Conservation (phyloP, 2,113 vertebrate species). For the Zosterops borbonicus region DNA sequence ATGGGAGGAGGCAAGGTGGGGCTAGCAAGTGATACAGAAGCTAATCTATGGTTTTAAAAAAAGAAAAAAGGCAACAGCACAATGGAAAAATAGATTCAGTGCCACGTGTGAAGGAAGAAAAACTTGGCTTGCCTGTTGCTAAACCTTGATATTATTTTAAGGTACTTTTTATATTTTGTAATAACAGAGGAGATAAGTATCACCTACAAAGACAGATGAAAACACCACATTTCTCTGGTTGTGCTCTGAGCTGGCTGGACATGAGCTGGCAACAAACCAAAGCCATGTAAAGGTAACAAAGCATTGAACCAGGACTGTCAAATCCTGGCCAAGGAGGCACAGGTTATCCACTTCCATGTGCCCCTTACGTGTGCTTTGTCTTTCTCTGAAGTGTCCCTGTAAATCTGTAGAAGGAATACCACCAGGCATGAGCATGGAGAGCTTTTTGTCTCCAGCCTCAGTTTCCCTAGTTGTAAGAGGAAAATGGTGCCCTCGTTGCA, state of each 20-base stretch:
- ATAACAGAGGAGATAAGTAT: not conserved
- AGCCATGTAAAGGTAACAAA: not conserved
- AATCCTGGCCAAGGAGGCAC: not conserved
- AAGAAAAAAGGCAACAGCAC: not conserved
- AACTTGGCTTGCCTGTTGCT: not conserved
- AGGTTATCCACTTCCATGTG: not conserved
- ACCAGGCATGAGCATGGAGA: rapidly evolving
- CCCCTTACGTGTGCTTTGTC: not conserved
- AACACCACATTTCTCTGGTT: not conserved
- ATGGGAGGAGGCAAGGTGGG: constrained; percentile 39
- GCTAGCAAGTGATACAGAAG: constrained; percentile 29
- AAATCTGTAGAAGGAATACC: not conserved
- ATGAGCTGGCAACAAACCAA: rapidly evolving
- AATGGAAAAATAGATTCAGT: constrained; percentile 10
- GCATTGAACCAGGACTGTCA: not conserved
- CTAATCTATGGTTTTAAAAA: not conserved
- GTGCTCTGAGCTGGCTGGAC: not conserved
- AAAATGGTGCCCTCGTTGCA: not conserved
- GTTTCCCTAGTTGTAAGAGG: not conserved
- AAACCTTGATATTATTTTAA: not conserved
- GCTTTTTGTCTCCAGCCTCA: not conserved
- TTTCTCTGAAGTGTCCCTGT: not conserved
- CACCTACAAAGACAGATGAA: not conserved
- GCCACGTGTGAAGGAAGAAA: not conserved
- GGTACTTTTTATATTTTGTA: not conserved